Conservation (phyloP, 1,140 invertebrate genomes). For the Macrosteles quadrilineatus region DNA sequence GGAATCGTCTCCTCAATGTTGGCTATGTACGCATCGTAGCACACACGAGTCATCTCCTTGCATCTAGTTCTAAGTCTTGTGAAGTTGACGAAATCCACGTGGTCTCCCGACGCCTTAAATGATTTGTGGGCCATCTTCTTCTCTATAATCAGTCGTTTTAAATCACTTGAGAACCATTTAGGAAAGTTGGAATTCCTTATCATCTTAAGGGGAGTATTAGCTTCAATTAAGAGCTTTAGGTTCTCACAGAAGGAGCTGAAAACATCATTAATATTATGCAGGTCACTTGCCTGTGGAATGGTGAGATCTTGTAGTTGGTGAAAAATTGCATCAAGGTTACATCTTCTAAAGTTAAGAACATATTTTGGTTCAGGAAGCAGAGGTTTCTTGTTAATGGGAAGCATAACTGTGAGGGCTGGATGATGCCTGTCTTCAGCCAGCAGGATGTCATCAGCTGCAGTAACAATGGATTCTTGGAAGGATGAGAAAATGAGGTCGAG, state of each 20-base stretch:
- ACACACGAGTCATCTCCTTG: no score
- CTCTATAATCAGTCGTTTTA: no score
- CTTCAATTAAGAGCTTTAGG: no score
- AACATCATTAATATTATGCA: background rate
- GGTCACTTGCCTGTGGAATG: background rate
- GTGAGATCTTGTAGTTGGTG: background rate
- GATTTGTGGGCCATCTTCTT: no score
- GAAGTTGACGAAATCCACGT: no score
- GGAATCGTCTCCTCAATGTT: no score
- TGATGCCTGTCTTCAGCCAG: background rate
- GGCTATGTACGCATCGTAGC: no score
- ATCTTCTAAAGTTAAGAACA: background rate
- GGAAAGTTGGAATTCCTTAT: no score
- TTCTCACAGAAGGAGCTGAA: background rate
- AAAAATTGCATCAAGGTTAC: conserved; percentile 8
- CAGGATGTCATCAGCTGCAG: background rate
- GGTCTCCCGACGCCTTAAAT: no score
- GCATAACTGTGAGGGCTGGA: background rate
- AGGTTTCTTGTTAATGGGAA: background rate
- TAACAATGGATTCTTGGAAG: background rate
- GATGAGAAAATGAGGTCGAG: conserved; percentile 25
- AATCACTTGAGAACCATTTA: no score
- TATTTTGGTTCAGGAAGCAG: background rate
- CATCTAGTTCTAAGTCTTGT: no score
- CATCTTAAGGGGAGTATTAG: no score